Evolutionary conservation across 1,140 invertebrate species (phyloP).

Genomic region (Orius insidiosus): DNA sequence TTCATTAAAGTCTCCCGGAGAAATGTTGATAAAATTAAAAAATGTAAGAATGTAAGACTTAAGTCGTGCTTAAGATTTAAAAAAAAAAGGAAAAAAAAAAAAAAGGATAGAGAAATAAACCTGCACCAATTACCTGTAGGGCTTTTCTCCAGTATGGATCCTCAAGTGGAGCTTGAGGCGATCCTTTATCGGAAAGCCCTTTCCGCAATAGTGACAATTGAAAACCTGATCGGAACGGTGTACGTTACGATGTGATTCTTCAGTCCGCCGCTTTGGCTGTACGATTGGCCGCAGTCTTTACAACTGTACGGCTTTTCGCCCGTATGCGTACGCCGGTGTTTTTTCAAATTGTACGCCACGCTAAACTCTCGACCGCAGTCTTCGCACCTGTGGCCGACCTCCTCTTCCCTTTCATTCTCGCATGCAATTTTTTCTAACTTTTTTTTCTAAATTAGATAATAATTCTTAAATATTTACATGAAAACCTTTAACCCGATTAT

Average conservation of each 20-base stretch:
- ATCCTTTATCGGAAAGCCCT: constrained; percentile 52
- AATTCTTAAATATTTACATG: constrained; percentile 4
- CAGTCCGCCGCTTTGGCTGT: constrained; percentile 25
- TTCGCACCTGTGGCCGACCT: constrained; percentile 12
- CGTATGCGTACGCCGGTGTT: constrained; percentile 25
- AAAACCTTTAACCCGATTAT: no score
- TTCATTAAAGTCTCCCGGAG: no score
- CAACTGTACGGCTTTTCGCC: constrained; percentile 24
- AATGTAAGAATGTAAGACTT: no score
- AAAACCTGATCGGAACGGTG: constrained; percentile 17
- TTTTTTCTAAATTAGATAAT: no score
- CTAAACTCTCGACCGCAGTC: constrained; percentile 15
- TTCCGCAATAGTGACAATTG: constrained; percentile 25
- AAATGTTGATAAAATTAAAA: no score
- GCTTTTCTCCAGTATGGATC: constrained; percentile 59
- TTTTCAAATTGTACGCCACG: constrained; percentile 18
- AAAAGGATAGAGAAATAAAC: no score
- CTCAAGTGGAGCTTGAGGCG: constrained; percentile 48
- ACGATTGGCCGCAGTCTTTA: constrained; percentile 16
- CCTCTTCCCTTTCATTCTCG: background rate
- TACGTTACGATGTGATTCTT: constrained; percentile 17
- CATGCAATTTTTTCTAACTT: no score
- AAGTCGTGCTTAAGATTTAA: no score
- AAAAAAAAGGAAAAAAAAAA: background rate
- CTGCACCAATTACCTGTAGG: constrained; percentile 48